A percentile compares a stretch with the other conserved stretches of the same genome.
Conservation (phyloP, 2,797 vertebrate species). For the Scomberomorus guttatus region DNA sequence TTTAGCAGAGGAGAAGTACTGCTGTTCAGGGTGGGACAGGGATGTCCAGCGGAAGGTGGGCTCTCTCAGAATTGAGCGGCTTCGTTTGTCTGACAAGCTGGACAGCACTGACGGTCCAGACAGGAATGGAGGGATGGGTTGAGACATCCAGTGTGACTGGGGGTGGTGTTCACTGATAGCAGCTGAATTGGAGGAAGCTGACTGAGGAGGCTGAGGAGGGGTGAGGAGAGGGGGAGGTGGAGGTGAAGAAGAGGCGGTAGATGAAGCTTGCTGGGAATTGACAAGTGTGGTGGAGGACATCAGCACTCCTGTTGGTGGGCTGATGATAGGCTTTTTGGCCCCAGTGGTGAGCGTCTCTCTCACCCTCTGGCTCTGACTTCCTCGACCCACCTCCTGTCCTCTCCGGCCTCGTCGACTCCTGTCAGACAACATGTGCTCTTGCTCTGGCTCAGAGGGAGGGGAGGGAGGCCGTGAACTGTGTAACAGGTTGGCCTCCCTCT, state of each 20-base stretch:
- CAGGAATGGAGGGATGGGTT: conserved; percentile 91
- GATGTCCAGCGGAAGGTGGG: conserved; percentile 98
- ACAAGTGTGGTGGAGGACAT: conserved; percentile 87
- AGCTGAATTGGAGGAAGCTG: conserved; percentile 85
- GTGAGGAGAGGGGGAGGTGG: conserved; percentile 93
- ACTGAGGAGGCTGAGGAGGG: conserved; percentile 89
- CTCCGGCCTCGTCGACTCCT: conserved; percentile 86
- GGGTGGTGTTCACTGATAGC: conserved; percentile 86
- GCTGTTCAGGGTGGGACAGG: conserved; percentile 91
- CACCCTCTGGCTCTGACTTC: conserved; percentile 82
- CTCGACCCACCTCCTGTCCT: conserved; percentile 86
- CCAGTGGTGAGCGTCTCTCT: conserved; percentile 78
- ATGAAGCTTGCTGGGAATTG: conserved; percentile 90
- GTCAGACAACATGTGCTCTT: conserved; percentile 84
- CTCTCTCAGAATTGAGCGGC: conserved; percentile 93
- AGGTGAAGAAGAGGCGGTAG: conserved; percentile 91
- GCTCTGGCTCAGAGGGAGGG: conserved; percentile 90
- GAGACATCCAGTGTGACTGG: conserved; percentile 92
- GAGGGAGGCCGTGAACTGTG: conserved; percentile 85
- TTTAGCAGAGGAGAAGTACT: conserved; percentile 98
- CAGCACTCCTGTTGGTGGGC: conserved; percentile 88
- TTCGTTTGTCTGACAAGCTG: conserved; percentile 92
- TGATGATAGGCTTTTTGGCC: conserved; percentile 86
- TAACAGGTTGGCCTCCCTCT: conserved; percentile 78
- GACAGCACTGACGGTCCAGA: conserved; percentile 86